Percentiles rank a stretch among this genome's conserved stretches.
Conservation (phyloP, 2,113 vertebrate species). For the Osmerus eperlanus region DNA sequence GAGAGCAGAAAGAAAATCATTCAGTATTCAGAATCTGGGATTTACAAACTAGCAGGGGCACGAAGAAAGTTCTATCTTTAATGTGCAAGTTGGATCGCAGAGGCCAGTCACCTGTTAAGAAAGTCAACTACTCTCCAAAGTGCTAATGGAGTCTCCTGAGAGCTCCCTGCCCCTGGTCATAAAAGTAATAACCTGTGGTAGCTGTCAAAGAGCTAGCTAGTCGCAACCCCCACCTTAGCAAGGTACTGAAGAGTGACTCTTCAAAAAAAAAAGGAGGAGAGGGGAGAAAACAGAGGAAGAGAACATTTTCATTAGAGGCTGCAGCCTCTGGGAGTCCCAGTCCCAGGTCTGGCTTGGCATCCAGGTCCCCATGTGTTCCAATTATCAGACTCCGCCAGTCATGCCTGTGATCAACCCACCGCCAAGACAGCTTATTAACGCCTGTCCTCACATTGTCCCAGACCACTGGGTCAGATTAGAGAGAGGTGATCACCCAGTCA, state of each 20-base stretch:
- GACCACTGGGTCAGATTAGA: conserved; percentile 17
- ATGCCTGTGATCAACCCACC: conserved; percentile 26
- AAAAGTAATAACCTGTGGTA: conserved; percentile 62
- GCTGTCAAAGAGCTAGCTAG: conserved; percentile 51
- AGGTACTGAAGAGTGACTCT: conserved; percentile 21
- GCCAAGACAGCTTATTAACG: conserved; percentile 23
- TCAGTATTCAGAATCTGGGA: too few species aligned
- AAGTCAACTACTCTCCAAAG: conserved; percentile 45
- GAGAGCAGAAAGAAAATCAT: too few species aligned
- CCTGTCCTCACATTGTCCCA: conserved; percentile 20
- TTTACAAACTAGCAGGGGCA: too few species aligned
- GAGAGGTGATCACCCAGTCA: not conserved
- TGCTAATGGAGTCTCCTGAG: conserved; percentile 59
- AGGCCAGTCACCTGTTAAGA: conserved; percentile 21
- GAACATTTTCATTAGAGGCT: conserved; percentile 60
- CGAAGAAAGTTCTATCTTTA: not conserved
- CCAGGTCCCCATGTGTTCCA: conserved; percentile 51
- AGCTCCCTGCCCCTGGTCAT: conserved; percentile 44
- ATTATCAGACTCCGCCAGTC: conserved; percentile 46
- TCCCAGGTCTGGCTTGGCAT: conserved; percentile 40
- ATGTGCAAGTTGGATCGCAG: conserved; percentile 33
- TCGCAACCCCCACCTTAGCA: conserved; percentile 32
- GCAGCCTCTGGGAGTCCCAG: conserved; percentile 48
- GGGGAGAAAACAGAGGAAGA: conserved; percentile 11
- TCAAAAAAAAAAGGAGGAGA: conserved; percentile 15